A percentile compares a stretch with the other conserved stretches of the same genome.
Conservation (phyloP, 2,797 vertebrate species). For the Sparidentex hasta region DNA sequence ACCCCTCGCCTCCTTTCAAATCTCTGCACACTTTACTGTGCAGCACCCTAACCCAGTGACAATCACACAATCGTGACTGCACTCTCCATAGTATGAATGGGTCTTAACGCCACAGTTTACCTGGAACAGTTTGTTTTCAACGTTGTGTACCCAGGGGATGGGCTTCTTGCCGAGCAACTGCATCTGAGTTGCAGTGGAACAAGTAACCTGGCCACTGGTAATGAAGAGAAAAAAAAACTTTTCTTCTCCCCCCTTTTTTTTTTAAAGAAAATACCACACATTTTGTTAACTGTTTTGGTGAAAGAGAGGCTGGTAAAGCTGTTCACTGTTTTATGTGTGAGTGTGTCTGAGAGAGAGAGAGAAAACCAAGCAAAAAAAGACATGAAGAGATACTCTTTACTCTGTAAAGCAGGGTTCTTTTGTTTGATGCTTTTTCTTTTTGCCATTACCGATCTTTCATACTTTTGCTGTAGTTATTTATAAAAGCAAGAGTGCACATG, state of each 20-base stretch:
- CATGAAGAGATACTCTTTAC: slow-evolving; percentile 27
- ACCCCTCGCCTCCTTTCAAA: slow-evolving; percentile 19
- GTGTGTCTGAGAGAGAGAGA: background rate
- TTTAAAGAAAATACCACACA: slow-evolving; percentile 13
- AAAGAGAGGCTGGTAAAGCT: slow-evolving; percentile 32
- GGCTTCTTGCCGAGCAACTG: slow-evolving; percentile 43
- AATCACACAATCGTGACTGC: slow-evolving; percentile 74
- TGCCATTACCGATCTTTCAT: slow-evolving; percentile 51
- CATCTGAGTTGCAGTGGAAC: slow-evolving; percentile 33
- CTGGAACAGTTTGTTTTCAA: slow-evolving; percentile 36
- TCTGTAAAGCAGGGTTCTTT: slow-evolving; percentile 58
- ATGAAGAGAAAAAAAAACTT: slow-evolving; percentile 16
- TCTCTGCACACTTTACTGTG: slow-evolving; percentile 52
- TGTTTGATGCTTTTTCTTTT: slow-evolving; percentile 47
- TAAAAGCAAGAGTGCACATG: slow-evolving; percentile 32
- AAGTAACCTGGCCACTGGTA: slow-evolving; percentile 25
- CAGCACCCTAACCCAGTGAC: slow-evolving; percentile 67
- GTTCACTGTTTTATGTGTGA: slow-evolving; percentile 27
- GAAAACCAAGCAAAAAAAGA: slow-evolving; percentile 59
- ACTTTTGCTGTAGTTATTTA: slow-evolving; percentile 59
- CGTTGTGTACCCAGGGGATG: slow-evolving; percentile 29
- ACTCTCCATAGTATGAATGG: slow-evolving; percentile 53
- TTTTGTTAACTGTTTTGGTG: slow-evolving; percentile 60
- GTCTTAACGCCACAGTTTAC: slow-evolving; percentile 47
- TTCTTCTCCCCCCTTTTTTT: background rate